phyloP scores from a whole-genome alignment of 23 tunicate species.

The Phallusia fumigata region DNA sequence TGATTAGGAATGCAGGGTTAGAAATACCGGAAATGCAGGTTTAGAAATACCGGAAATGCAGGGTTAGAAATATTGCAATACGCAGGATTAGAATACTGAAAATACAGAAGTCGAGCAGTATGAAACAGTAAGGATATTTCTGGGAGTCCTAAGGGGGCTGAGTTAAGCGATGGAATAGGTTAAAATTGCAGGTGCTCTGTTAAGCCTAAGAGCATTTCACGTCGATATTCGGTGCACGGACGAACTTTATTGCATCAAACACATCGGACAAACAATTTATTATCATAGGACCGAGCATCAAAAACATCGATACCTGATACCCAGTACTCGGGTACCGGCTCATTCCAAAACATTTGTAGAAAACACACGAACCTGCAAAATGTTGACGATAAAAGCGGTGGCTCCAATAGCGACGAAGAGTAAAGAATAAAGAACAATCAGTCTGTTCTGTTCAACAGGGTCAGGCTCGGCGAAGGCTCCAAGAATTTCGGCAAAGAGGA shows the following conservation, averaged over 20 bases:
- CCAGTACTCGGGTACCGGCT: no score
- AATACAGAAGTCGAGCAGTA: neutral
- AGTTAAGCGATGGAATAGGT: no score
- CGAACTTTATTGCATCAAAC: no score
- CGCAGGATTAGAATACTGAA: neutral
- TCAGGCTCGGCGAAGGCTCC: slow-evolving; percentile 50
- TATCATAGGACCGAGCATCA: neutral
- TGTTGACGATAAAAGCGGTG: slow-evolving; percentile 75
- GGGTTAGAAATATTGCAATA: neutral
- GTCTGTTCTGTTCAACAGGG: slow-evolving; percentile 18
- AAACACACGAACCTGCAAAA: slow-evolving; percentile 46
- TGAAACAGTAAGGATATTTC: no score
- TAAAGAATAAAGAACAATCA: slow-evolving; percentile 48
- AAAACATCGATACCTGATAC: no score
- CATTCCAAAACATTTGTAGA: no score
- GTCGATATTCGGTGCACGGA: no score
- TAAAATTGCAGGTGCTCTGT: no score
- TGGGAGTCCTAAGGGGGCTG: no score
- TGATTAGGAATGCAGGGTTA: neutral
- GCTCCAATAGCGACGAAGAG: slow-evolving; percentile 92
- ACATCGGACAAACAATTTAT: no score
- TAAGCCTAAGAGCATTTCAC: no score
- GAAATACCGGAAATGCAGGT: neutral
- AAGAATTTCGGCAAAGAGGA: slow-evolving; percentile 75
- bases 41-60: neutral